phyloP scores from a whole-genome alignment of 2,888 invertebrate species.

The Megalurothrips usitatus region DNA sequence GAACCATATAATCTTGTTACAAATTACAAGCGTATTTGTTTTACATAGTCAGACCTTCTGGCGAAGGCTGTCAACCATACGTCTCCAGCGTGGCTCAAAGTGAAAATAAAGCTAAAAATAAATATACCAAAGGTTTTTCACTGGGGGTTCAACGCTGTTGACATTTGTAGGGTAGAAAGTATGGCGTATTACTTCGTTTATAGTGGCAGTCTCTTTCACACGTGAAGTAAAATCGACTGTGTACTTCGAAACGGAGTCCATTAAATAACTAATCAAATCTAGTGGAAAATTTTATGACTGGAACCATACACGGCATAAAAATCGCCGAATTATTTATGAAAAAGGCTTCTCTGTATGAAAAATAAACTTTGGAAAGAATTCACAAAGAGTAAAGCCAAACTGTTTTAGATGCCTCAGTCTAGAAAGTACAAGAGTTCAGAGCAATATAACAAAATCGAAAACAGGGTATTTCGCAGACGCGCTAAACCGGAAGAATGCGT shows the following conservation, averaged over 20 bases:
- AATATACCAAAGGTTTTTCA: too few species aligned
- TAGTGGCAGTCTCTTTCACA: too few species aligned
- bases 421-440: background rate
- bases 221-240: too few species aligned
- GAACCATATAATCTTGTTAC: background rate
- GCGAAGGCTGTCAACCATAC: too few species aligned
- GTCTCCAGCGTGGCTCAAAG: too few species aligned
- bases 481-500: too few species aligned
- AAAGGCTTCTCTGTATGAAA: background rate
- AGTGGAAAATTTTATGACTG: background rate
- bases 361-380: conserved; percentile 17
- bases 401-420: background rate
- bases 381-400: background rate
- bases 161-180: too few species aligned
- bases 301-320: background rate
- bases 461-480: too few species aligned
- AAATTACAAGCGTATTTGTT: conserved; percentile 1
- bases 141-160: too few species aligned
- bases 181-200: too few species aligned
- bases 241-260: too few species aligned
- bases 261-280: background rate
- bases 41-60: background rate
- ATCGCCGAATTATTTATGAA: background rate
- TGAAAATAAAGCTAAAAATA: too few species aligned
- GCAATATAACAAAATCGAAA: background rate